Base-by-base conservation (phyloP, 2,797 vertebrate genomes). In the Danionella dracula region DNA sequence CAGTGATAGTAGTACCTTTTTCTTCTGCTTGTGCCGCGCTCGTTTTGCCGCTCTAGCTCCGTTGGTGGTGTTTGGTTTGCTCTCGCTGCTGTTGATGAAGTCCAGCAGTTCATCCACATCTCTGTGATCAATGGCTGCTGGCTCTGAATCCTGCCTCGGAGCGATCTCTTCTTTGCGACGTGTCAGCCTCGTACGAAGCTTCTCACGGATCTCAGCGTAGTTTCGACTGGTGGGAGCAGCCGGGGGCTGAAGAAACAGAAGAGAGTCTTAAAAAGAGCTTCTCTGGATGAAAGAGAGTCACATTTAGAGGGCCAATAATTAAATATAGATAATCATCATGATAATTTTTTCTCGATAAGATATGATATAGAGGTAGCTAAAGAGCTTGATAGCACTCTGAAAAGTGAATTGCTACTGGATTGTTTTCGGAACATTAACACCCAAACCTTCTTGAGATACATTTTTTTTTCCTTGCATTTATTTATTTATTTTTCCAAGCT, bases 11-110 rank as follows among this genome's bases (percentile, higher is more conserved):
- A 4, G 10, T 72, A 91, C 90, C 94, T 98, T 98, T 86, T 98
- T 99, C 84, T 99, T 99, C 81, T 97, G 93, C 88, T 99, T 99
- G 87, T 99, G 95, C 58, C 97, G 91, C 31, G 96, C 96, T 51
- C 97, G 87, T 82, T 99, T 99, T 76, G 96, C 96, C 0, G 96
- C 96, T 87, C 98, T 99, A 86, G 94, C 93, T 71, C 93, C 98
- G 88, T 96, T 99, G 82, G 93, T 87, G 45, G 92, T 3, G 23
- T 27, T 27, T 27, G 23, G 92, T 86, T 98, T 98, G 79, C 94
- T 91, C 71, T 97, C 95, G 1, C 93, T 93, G 83, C 91, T 96
- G 88, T 99, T 99, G 77, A 99, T 99, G 81, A 96, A 99, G 85
- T 98, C 93, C 69, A 99, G 87, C 63, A 99, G 89, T 77, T 99